Evolutionary conservation across 2,888 invertebrate genomes (phyloP).

Genomic region (Netelia fuscicornis): DNA sequence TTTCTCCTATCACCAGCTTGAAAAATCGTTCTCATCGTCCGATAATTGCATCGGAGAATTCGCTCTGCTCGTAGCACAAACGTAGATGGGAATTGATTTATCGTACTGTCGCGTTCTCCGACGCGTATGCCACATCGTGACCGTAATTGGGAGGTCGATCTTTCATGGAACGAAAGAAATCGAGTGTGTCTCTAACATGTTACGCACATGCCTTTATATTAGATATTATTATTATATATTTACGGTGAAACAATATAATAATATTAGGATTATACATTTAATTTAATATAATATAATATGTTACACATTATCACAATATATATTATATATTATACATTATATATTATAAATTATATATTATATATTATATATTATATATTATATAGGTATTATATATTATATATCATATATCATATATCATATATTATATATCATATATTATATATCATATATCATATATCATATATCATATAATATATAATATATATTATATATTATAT

Average conservation of each 20-base stretch:
- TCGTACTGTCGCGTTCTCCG: not conserved
- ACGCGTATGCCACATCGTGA: constrained; percentile 20
- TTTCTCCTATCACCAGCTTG: not conserved
- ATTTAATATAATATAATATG: too few relatives aligned
- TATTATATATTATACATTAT: too few relatives aligned
- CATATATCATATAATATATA: too few relatives aligned
- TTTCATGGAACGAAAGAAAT: constrained; percentile 9
- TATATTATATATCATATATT: too few relatives aligned
- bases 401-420: too few relatives aligned
- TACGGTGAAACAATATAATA: not conserved
- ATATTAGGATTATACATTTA: too few relatives aligned
- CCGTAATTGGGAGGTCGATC: not conserved
- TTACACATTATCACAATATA: too few relatives aligned
- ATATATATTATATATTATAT: too few relatives aligned
- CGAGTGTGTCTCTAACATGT: not conserved
- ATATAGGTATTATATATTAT: too few relatives aligned
- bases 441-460: too few relatives aligned
- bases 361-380: not conserved
- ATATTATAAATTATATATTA: not conserved
- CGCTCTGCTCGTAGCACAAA: not conserved
- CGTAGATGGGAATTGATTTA: constrained; percentile 13
- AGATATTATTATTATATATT: not conserved
- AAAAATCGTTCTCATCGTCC: constrained; percentile 23
- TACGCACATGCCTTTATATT: not conserved
- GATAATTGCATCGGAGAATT: constrained; percentile 26